Evolutionary conservation across 2,888 invertebrate genomes (phyloP).

Genomic region (Cyclophora albipunctata): DNA sequence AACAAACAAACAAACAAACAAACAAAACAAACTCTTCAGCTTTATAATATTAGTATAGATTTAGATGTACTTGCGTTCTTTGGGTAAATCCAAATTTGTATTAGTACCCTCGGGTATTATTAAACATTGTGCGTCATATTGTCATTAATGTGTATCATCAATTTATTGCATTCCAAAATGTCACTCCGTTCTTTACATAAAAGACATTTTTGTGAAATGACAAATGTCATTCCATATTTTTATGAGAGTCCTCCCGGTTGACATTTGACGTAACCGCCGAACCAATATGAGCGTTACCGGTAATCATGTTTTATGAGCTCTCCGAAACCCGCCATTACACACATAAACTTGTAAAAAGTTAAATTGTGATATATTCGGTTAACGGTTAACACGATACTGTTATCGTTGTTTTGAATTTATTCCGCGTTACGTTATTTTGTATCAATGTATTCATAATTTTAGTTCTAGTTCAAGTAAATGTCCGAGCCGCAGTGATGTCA

Average conservation of each 20-base stretch:
- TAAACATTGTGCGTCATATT: no score
- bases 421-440: slow-evolving; percentile 21
- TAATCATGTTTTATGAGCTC: slow-evolving; percentile 67
- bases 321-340: slow-evolving; percentile 49
- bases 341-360: slow-evolving; percentile 58
- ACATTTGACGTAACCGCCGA: slow-evolving; percentile 22
- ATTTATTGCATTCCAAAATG: slow-evolving; percentile 5
- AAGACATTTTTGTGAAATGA: slow-evolving; percentile 17
- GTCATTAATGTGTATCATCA: no score
- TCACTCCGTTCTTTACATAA: slow-evolving; percentile 1
- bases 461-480: no score
- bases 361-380: slow-evolving; percentile 43
- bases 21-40: no score
- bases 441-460: slow-evolving; percentile 24
- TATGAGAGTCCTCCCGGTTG: slow-evolving; percentile 16
- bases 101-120: no score
- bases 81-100: no score
- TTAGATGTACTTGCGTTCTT: neutral
- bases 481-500: no score
- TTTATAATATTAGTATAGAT: neutral
- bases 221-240: slow-evolving; percentile 14
- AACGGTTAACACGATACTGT: slow-evolving; percentile 24
- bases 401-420: slow-evolving; percentile 18
- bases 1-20: no score
- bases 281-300: slow-evolving; percentile 42